A percentile compares a stretch with the other conserved stretches of the same genome.
These are phyloP conservation scores for Hyles vespertilio DNA, from an alignment of 1,140 invertebrate species.

Conservation along the genomic window DNA sequence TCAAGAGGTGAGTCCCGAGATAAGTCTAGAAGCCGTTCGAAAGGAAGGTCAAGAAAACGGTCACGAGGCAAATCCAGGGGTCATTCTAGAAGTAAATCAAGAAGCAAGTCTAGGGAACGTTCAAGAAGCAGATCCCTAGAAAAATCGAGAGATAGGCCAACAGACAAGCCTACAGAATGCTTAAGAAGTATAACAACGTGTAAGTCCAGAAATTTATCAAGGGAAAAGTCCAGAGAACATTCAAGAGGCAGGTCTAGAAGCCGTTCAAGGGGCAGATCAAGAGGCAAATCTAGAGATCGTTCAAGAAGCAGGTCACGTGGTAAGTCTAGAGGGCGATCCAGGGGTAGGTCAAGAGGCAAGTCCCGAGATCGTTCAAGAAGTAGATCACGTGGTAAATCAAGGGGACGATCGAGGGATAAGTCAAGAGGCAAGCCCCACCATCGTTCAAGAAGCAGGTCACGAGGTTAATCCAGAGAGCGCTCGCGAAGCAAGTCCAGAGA, in stretches of 20 bases:
- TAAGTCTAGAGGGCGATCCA: too few relatives aligned
- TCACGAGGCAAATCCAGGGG: neutral
- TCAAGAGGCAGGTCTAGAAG: slow-evolving; percentile 8
- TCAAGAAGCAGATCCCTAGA: slow-evolving; percentile 9
- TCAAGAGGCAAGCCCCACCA: slow-evolving; percentile 1
- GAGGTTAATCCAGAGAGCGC: too few relatives aligned
- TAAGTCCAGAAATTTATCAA: too few relatives aligned
- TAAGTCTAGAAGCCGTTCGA: neutral
- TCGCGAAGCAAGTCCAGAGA: too few relatives aligned
- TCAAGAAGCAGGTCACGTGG: too few relatives aligned
- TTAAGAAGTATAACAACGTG: too few relatives aligned
- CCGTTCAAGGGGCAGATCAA: slow-evolving; percentile 10
- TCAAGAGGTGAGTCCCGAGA: neutral
- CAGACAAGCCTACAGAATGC: slow-evolving; percentile 2
- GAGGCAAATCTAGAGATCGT: neutral
- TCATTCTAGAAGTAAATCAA: neutral
- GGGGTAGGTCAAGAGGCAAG: slow-evolving; percentile 6
- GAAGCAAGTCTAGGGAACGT: slow-evolving; percentile 6
- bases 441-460: too few relatives aligned
- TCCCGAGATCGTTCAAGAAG: too few relatives aligned
- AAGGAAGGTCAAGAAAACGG: neutral
- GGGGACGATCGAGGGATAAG: neutral
- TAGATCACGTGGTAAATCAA: too few relatives aligned
- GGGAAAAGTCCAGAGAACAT: too few relatives aligned
- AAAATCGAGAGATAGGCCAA: slow-evolving; percentile 4